A percentile compares a stretch with the other conserved stretches of the same genome.
These are phyloP conservation scores for Manis crassicaudata DNA, from an alignment of 2,797 vertebrate species.

Conservation along the genomic window DNA sequence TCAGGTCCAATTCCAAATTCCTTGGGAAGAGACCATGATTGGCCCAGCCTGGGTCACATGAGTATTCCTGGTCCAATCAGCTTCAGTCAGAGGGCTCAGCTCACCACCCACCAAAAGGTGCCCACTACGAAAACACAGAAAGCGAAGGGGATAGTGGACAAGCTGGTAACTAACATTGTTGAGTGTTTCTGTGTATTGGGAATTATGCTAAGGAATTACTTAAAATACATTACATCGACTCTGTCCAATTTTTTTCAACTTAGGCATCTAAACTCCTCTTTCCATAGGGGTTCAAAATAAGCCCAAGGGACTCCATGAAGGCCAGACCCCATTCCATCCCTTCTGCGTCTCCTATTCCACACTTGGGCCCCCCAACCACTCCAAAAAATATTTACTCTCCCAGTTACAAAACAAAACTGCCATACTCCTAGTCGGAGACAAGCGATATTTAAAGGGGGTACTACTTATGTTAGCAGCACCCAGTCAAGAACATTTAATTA, in stretches of 20 bases:
- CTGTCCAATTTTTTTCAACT: neutral
- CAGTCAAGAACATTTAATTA: neutral
- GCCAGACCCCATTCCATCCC: neutral
- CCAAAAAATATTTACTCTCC: neutral
- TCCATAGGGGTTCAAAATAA: neutral
- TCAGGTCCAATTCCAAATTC: neutral
- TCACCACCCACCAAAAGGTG: neutral
- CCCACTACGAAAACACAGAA: neutral
- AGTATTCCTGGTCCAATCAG: neutral
- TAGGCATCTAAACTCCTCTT: neutral
- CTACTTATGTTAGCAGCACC: neutral
- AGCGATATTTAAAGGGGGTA: neutral
- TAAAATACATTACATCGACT: neutral
- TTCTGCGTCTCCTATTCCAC: neutral
- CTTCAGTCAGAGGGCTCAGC: neutral
- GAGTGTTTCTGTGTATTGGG: neutral
- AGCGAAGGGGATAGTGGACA: neutral
- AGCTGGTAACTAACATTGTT: neutral
- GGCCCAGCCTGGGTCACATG: neutral
- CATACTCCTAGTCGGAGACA: neutral
- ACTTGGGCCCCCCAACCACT: neutral
- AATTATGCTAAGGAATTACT: neutral
- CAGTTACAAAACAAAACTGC: conserved; percentile 4
- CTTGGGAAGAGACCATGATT: neutral
- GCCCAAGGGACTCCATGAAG: neutral